Percentiles rank a stretch among this genome's conserved stretches.
Evolutionary conservation across 2,888 invertebrate genomes (phyloP).

Genomic region (Drosophila ustulata): DNA sequence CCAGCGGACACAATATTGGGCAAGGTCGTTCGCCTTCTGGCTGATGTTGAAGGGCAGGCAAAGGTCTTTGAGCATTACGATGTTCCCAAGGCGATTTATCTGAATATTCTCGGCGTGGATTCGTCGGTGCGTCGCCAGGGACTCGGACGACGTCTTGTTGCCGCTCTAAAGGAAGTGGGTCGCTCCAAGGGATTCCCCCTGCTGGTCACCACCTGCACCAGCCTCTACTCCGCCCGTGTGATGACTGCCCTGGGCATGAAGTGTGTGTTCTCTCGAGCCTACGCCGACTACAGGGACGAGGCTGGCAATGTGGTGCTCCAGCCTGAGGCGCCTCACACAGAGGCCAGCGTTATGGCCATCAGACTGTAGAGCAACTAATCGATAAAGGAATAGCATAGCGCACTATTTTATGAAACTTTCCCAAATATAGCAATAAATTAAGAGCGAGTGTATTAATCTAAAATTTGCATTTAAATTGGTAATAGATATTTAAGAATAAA

Average conservation of each 20-base stretch:
- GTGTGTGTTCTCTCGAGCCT: conserved; percentile 50
- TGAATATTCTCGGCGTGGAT: conserved; percentile 58
- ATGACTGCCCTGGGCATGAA: conserved; percentile 67
- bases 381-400: no score
- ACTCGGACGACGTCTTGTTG: conserved; percentile 65
- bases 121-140: conserved; percentile 55
- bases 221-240: conserved; percentile 64
- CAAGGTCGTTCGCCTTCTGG: conserved; percentile 45
- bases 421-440: no score
- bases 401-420: no score
- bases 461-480: no score
- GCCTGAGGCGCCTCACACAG: conserved; percentile 67
- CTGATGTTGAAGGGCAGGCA: conserved; percentile 63
- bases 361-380: conserved; percentile 23
- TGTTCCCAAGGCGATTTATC: conserved; percentile 54
- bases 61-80: conserved; percentile 55
- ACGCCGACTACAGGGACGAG: conserved; percentile 63
- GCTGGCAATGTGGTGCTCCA: conserved; percentile 57
- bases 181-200: conserved; percentile 57
- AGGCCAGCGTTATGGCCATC: conserved; percentile 50
- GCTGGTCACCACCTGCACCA: conserved; percentile 71
- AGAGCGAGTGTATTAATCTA: no score
- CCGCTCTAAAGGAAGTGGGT: conserved; percentile 59
- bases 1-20: conserved; percentile 1
- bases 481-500: no score